Evolutionary conservation across 2,888 invertebrate genomes (phyloP).

Genomic region (Drosophila anceps): DNA sequence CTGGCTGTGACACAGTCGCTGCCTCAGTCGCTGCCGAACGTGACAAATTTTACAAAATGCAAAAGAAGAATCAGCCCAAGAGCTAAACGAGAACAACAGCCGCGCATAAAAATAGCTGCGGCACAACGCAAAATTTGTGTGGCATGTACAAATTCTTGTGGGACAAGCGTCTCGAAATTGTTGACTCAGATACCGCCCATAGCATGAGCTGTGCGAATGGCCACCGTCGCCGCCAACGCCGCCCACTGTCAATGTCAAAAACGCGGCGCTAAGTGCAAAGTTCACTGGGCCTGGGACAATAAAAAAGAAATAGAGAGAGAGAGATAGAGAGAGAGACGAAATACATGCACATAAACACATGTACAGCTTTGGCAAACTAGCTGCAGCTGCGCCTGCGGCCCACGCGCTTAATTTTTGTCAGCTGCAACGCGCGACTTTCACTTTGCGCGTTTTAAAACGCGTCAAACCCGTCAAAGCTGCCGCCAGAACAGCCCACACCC

Average conservation of each 20-base stretch:
- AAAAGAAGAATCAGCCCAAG: constrained; percentile 22
- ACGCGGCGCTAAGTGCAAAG: constrained; percentile 55
- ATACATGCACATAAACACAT: background rate
- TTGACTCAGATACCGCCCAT: constrained; percentile 39
- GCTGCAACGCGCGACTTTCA: constrained; percentile 67
- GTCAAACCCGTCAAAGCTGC: constrained; percentile 58
- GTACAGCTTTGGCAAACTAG: constrained; percentile 2
- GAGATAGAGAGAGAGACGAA: background rate
- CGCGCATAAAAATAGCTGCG: constrained; percentile 68
- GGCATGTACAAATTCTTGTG: constrained; percentile 54
- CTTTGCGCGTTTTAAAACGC: constrained; percentile 70
- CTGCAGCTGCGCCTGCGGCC: constrained; percentile 41
- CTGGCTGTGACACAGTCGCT: constrained; percentile 23
- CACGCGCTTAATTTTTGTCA: constrained; percentile 44
- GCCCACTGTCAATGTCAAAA: constrained; percentile 61
- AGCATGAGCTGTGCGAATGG: constrained; percentile 4
- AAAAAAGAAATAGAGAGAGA: background rate
- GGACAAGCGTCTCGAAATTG: constrained; percentile 33
- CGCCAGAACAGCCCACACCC: constrained; percentile 66
- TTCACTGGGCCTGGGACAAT: constrained; percentile 55
- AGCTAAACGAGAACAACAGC: constrained; percentile 26
- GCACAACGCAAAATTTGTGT: constrained; percentile 57
- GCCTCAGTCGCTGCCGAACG: constrained; percentile 55
- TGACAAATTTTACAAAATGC: constrained; percentile 77
- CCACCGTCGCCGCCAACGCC: background rate